Conservation (phyloP, 2,888 invertebrate genomes). For the Girardia tigrina region DNA sequence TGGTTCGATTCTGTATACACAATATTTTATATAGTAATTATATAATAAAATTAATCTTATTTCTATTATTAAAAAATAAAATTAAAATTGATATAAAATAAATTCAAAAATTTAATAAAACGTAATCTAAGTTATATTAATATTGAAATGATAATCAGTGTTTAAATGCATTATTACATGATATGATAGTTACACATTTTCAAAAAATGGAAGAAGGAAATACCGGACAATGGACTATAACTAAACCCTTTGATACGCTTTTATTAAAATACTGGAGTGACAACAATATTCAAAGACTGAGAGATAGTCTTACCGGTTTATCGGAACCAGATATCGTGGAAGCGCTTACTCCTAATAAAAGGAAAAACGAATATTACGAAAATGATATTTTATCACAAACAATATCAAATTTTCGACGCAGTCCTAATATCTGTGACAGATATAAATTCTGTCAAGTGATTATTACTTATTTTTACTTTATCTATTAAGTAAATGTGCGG, state of each 20-base stretch:
- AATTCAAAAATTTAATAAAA: too few relatives aligned
- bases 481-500: too few relatives aligned
- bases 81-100: too few relatives aligned
- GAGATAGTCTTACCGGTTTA: neutral
- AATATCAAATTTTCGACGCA: neutral
- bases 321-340: neutral
- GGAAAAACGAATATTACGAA: neutral
- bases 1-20: too few relatives aligned
- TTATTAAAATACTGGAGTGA: neutral
- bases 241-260: neutral
- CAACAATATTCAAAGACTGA: neutral
- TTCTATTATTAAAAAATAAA: too few relatives aligned
- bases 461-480: neutral
- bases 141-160: too few relatives aligned
- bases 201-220: too few relatives aligned
- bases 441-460: neutral
- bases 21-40: too few relatives aligned
- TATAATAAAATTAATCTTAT: too few relatives aligned
- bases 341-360: neutral
- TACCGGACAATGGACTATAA: neutral
- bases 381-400: neutral
- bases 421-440: neutral
- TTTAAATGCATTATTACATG: too few relatives aligned
- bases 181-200: too few relatives aligned
- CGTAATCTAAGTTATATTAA: too few relatives aligned